phyloP scores from a whole-genome alignment of 2,113 vertebrate genomes.

The Podiceps cristatus region DNA sequence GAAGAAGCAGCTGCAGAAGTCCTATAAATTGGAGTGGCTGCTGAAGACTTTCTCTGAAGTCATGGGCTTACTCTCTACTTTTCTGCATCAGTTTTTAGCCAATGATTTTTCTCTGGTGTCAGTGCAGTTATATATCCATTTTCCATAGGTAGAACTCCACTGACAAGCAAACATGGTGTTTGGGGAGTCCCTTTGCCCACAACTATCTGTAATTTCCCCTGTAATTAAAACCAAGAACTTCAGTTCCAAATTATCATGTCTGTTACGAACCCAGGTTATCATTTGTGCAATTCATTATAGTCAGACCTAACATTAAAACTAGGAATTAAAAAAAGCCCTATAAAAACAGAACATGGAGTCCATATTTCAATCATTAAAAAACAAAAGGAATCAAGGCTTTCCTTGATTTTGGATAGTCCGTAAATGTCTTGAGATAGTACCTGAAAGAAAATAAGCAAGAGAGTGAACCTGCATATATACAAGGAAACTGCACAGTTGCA shows the following conservation, averaged over 20 bases:
- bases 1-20: background rate
- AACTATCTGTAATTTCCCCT: background rate
- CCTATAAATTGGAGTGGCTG: background rate
- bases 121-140: background rate
- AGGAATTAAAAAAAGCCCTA: conserved; percentile 14
- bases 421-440: conserved; percentile 87
- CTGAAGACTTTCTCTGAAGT: background rate
- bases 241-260: background rate
- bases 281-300: background rate
- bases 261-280: background rate
- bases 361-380: conserved; percentile 76
- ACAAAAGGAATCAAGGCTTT: conserved; percentile 90
- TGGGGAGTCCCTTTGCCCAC: background rate
- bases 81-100: background rate
- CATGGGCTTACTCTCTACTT: background rate
- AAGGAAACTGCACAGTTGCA: conserved; percentile 6
- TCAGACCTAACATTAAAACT: background rate
- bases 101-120: background rate
- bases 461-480: background rate
- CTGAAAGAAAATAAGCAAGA: conserved; percentile 76
- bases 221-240: background rate
- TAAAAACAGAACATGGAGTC: conserved; percentile 29
- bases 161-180: background rate
- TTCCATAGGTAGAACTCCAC: background rate
- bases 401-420: conserved; percentile 88